phyloP scores from a whole-genome alignment of 2,113 vertebrate genomes.

The Turdus rufiventris region DNA sequence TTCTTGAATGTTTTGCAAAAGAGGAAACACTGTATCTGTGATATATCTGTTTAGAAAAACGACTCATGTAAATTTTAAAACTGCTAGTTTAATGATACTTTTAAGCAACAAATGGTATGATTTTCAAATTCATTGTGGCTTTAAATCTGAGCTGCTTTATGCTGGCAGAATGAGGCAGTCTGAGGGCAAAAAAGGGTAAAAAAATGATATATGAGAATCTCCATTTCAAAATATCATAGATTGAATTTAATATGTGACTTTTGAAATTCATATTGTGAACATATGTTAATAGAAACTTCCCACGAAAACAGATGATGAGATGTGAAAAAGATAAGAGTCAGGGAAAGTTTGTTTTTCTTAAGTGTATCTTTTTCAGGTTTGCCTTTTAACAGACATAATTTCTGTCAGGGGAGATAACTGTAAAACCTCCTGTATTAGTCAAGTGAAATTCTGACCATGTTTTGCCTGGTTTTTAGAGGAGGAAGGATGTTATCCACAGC shows the following conservation, averaged over 20 bases:
- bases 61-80: background rate
- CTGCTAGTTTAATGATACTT: background rate
- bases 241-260: slow-evolving; percentile 12
- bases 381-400: background rate
- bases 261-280: slow-evolving; percentile 25
- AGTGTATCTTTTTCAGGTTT: background rate
- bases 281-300: background rate
- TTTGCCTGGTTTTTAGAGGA: background rate
- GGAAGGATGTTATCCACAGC: background rate
- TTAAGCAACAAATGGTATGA: background rate
- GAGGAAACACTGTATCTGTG: background rate
- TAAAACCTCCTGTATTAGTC: background rate
- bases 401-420: background rate
- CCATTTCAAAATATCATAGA: background rate
- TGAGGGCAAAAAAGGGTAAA: background rate
- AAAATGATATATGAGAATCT: background rate
- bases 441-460: background rate
- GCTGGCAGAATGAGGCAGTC: background rate
- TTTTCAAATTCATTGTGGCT: background rate
- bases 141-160: background rate
- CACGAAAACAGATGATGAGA: background rate
- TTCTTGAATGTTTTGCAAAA: background rate
- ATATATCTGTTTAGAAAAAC: background rate
- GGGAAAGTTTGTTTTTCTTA: background rate
- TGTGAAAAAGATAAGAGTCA: slow-evolving; percentile 4